A percentile compares a stretch with the other conserved stretches of the same genome.
Evolutionary conservation across 2,113 vertebrate species (phyloP).

Genomic region (Murina feae): DNA sequence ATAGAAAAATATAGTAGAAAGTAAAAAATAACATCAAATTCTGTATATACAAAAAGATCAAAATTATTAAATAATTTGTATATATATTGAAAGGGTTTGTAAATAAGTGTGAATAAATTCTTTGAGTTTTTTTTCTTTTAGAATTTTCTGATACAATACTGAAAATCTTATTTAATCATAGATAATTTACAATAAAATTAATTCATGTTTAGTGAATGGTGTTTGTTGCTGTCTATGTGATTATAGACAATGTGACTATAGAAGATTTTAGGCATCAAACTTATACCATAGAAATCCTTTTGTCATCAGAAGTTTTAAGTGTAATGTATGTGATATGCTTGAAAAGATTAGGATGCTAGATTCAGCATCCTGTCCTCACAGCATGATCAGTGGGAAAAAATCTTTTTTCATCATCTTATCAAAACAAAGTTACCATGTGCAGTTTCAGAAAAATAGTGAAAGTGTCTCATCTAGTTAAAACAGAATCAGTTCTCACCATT

Average conservation of each 20-base stretch:
- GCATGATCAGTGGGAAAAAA: neutral
- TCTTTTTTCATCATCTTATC: neutral
- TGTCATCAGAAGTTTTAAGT: neutral
- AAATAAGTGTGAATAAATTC: neutral
- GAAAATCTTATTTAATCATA: constrained; percentile 33
- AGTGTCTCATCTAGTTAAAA: neutral
- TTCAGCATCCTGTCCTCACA: neutral
- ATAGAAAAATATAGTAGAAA: neutral
- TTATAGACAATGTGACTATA: neutral
- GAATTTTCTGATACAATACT: neutral
- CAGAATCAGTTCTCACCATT: neutral
- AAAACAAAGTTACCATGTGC: neutral
- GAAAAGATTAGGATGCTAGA: neutral
- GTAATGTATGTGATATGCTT: neutral
- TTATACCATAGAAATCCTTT: neutral
- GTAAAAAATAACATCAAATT: constrained; percentile 13
- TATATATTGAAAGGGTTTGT: neutral
- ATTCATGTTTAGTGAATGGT: neutral
- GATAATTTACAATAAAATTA: constrained; percentile 17
- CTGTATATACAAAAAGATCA: neutral
- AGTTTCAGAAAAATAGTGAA: constrained; percentile 18
- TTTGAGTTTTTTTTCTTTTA: neutral
- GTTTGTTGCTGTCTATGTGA: neutral
- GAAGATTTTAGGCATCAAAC: neutral
- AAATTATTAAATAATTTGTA: neutral